Evolutionary conservation across 2,888 invertebrate species (phyloP).

Genomic region (Melinaea marsaeus): DNA sequence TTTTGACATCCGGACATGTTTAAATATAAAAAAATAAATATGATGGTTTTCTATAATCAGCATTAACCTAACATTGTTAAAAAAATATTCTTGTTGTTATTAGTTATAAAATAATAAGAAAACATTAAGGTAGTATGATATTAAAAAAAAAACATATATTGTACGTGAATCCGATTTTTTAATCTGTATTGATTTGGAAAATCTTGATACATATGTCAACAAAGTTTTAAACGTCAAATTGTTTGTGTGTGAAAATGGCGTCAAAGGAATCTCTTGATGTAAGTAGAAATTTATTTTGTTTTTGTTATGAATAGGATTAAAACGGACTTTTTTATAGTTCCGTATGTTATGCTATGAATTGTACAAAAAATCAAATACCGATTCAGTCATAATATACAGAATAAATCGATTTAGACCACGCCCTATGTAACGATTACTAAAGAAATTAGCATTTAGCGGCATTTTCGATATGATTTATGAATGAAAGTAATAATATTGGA

Average conservation of each 20-base stretch:
- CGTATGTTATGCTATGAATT: too few species aligned
- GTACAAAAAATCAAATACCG: neutral
- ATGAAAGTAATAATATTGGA: slow-evolving; percentile 8
- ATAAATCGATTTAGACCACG: slow-evolving; percentile 28
- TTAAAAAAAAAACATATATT: neutral
- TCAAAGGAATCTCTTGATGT: slow-evolving; percentile 76
- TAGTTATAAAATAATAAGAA: too few species aligned
- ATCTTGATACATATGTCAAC: slow-evolving; percentile 43
- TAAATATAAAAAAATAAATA: too few species aligned
- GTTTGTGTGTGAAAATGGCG: slow-evolving; percentile 76
- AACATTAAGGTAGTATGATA: neutral
- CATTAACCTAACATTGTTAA: too few species aligned
- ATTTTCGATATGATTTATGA: slow-evolving; percentile 17
- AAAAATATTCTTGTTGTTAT: too few species aligned
- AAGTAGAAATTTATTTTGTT: slow-evolving; percentile 53
- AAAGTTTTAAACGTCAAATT: slow-evolving; percentile 54
- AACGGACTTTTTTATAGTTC: neutral
- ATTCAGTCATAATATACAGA: neutral
- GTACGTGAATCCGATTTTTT: slow-evolving; percentile 43
- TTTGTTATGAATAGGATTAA: slow-evolving; percentile 27
- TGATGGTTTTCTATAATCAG: too few species aligned
- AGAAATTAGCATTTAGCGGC: slow-evolving; percentile 21
- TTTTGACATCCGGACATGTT: too few species aligned
- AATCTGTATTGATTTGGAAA: slow-evolving; percentile 51
- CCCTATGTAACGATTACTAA: slow-evolving; percentile 18